A percentile compares a stretch with the other conserved stretches of the same genome.
Evolutionary conservation across 2,888 invertebrate genomes (phyloP).

Genomic region (Polydesmus complanatus): DNA sequence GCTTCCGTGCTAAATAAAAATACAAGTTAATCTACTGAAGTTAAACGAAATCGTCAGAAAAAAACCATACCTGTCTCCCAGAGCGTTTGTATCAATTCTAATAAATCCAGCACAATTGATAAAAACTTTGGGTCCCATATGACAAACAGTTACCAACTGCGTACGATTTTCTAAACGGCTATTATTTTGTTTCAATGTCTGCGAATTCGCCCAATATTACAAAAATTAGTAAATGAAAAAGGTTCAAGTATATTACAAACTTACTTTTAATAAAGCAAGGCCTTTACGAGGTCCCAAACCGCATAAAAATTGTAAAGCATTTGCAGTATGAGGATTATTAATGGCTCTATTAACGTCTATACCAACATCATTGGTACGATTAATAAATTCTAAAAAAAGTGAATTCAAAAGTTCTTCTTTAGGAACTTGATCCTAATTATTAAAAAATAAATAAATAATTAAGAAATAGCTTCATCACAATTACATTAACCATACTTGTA

Average conservation of each 20-base stretch:
- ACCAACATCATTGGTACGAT: conserved; percentile 93
- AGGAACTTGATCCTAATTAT: conserved; percentile 35
- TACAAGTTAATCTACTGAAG: neutral
- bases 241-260: conserved; percentile 8
- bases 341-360: conserved; percentile 92
- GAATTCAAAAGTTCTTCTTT: conserved; percentile 77
- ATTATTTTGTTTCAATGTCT: conserved; percentile 58
- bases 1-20: conserved; percentile 57
- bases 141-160: conserved; percentile 84
- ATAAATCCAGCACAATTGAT: conserved; percentile 99
- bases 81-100: conserved; percentile 89
- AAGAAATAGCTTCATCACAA: neutral
- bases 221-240: too few species aligned
- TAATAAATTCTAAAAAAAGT: conserved; percentile 73
- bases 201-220: too few species aligned
- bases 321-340: conserved; percentile 69
- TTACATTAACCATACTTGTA: conserved; percentile 45
- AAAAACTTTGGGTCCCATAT: conserved; percentile 96
- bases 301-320: conserved; percentile 89
- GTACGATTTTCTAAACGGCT: conserved; percentile 86
- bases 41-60: neutral
- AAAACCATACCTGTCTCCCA: conserved; percentile 55
- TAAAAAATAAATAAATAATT: neutral
- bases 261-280: conserved; percentile 56
- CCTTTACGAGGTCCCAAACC: conserved; percentile 94